Percentiles rank a stretch among this genome's conserved stretches.
Evolutionary conservation across 2,888 invertebrate genomes (phyloP).

Genomic region (Diloba caeruleocephala): DNA sequence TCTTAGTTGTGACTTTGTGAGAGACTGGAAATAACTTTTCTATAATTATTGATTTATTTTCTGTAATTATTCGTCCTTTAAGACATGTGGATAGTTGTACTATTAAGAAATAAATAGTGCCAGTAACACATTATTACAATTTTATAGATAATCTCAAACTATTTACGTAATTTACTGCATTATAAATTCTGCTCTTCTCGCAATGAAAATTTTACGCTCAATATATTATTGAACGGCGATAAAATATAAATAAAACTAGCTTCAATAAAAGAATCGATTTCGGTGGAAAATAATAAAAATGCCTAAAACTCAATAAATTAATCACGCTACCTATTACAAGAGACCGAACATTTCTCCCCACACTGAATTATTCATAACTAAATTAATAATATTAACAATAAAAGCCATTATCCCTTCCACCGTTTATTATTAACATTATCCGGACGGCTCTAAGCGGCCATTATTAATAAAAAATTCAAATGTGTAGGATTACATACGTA

Average conservation of each 20-base stretch:
- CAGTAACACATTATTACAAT: constrained; percentile 14
- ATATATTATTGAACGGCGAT: constrained; percentile 24
- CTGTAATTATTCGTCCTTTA: too few relatives aligned
- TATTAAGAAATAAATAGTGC: constrained; percentile 19
- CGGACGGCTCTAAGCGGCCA: constrained; percentile 67
- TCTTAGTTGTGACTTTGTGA: too few relatives aligned
- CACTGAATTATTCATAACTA: constrained; percentile 82
- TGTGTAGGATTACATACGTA: constrained; percentile 79
- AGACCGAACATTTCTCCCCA: constrained; percentile 54
- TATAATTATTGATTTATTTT: too few relatives aligned
- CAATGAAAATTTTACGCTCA: constrained; percentile 44
- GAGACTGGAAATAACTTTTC: too few relatives aligned
- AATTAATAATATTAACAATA: constrained; percentile 85
- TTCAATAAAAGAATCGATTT: constrained; percentile 42
- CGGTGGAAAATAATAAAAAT: constrained; percentile 42
- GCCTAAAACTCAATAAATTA: constrained; percentile 44
- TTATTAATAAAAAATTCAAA: constrained; percentile 88
- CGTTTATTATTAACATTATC: constrained; percentile 69
- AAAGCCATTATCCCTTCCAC: constrained; percentile 64
- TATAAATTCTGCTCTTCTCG: constrained; percentile 42
- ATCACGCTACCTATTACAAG: constrained; percentile 45
- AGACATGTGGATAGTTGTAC: too few relatives aligned
- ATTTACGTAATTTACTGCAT: constrained; percentile 20
- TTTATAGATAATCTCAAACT: constrained; percentile 27
- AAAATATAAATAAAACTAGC: constrained; percentile 36